These are phyloP conservation scores for Prolemur simus DNA, from an alignment of 2,113 vertebrate species.

Conservation along the genomic window DNA sequence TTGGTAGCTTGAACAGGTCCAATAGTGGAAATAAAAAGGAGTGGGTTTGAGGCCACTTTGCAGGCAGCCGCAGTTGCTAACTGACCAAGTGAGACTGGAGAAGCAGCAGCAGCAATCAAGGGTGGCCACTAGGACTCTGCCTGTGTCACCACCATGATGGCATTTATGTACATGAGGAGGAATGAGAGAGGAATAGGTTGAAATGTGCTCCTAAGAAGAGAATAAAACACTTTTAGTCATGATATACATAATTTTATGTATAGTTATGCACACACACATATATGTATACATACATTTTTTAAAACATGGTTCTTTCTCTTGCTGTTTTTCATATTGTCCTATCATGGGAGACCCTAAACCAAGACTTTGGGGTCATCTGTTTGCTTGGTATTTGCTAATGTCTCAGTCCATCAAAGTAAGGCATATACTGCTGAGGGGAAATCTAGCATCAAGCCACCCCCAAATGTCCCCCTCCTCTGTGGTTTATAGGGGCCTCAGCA, in stretches of 20 bases:
- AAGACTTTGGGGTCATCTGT: constrained; percentile 22
- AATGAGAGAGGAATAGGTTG: background rate
- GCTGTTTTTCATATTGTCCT: background rate
- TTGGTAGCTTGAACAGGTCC: background rate
- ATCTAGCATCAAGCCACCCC: background rate
- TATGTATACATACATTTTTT: background rate
- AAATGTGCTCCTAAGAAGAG: background rate
- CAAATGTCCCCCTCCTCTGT: background rate
- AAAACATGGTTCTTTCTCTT: background rate
- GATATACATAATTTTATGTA: background rate
- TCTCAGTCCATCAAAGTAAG: background rate
- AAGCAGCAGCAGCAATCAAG: background rate
- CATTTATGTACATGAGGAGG: background rate
- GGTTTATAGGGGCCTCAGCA: background rate
- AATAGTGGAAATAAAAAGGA: background rate
- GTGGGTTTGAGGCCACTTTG: background rate
- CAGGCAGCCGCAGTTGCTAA: background rate
- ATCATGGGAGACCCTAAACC: constrained; percentile 48
- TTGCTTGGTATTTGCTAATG: background rate
- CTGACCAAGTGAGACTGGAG: background rate
- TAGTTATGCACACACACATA: background rate
- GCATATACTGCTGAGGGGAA: background rate
- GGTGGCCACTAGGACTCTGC: background rate
- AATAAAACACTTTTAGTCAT: background rate
- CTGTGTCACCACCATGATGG: too few species aligned